Evolutionary conservation across 2,888 invertebrate species (phyloP).

Genomic region (Aphidoletes aphidimyza): DNA sequence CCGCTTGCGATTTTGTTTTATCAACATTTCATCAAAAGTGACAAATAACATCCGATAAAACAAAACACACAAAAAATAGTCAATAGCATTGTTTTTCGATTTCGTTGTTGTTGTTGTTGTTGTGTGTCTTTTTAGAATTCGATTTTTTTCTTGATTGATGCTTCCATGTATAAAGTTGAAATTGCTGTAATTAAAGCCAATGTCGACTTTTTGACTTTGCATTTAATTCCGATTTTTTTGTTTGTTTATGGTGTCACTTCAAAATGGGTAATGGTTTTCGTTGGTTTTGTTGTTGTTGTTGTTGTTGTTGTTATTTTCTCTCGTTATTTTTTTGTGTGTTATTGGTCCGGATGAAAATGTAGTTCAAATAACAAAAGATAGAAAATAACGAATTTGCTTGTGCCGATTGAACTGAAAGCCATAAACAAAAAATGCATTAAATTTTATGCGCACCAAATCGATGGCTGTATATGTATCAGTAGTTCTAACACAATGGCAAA

Average conservation of each 20-base stretch:
- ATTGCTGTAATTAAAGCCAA: conserved; percentile 39
- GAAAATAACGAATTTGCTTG: conserved; percentile 5
- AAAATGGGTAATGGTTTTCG: neutral
- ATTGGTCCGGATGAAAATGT: too few relatives aligned
- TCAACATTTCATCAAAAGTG: conserved; percentile 40
- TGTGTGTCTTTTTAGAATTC: neutral
- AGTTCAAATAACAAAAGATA: neutral
- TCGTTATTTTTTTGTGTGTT: too few relatives aligned
- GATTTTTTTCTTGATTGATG: conserved; percentile 36
- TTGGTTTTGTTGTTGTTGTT: too few relatives aligned
- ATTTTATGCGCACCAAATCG: conserved; percentile 1
- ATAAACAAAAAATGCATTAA: conserved; percentile 43
- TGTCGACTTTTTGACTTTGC: neutral
- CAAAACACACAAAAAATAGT: neutral
- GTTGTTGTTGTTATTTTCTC: too few relatives aligned
- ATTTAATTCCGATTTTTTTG: neutral
- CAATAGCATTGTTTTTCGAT: neutral
- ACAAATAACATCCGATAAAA: conserved; percentile 30
- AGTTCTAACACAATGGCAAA: conserved; percentile 15
- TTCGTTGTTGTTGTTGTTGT: too few relatives aligned
- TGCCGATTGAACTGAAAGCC: neutral
- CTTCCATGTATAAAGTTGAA: conserved; percentile 12
- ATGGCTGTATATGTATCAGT: neutral
- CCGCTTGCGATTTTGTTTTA: conserved; percentile 15
- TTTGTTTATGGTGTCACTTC: neutral